phyloP scores from a whole-genome alignment of 2,113 vertebrate species.

The Lates calcarifer region DNA sequence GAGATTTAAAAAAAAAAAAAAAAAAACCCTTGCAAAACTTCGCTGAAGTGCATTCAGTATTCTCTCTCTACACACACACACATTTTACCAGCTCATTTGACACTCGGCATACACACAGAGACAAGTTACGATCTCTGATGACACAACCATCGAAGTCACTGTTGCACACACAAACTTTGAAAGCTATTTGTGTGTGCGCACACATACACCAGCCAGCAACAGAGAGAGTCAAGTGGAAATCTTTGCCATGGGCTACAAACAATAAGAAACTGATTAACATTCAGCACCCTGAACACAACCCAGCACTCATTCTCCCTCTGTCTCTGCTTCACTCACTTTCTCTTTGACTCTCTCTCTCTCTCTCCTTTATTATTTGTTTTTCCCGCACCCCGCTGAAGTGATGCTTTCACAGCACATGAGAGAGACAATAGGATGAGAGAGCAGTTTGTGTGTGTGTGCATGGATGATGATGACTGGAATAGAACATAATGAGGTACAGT shows the following conservation, averaged over 20 bases:
- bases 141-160: conserved; percentile 41
- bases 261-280: conserved; percentile 77
- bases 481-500: conserved; percentile 72
- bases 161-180: conserved; percentile 29
- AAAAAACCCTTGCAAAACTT: too few relatives aligned
- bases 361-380: conserved; percentile 34
- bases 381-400: background rate
- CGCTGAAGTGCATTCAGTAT: background rate
- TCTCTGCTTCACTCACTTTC: conserved; percentile 43
- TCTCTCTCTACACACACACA: background rate
- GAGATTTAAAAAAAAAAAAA: background rate
- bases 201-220: conserved; percentile 16
- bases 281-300: conserved; percentile 60
- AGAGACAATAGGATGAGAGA: conserved; percentile 45
- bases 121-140: conserved; percentile 45
- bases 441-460: conserved; percentile 23
- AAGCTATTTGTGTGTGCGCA: conserved; percentile 15
- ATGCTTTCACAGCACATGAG: conserved; percentile 44
- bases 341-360: conserved; percentile 25
- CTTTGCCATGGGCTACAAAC: conserved; percentile 72
- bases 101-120: conserved; percentile 14
- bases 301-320: conserved; percentile 27
- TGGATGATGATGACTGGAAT: conserved; percentile 51
- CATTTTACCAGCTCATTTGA: conserved; percentile 31
- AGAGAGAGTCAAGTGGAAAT: conserved; percentile 60